Evolutionary conservation across 2,888 invertebrate genomes (phyloP), one percentile per base, ranked within the genome.

Genomic region (Coenonympha glycerion): DNA sequence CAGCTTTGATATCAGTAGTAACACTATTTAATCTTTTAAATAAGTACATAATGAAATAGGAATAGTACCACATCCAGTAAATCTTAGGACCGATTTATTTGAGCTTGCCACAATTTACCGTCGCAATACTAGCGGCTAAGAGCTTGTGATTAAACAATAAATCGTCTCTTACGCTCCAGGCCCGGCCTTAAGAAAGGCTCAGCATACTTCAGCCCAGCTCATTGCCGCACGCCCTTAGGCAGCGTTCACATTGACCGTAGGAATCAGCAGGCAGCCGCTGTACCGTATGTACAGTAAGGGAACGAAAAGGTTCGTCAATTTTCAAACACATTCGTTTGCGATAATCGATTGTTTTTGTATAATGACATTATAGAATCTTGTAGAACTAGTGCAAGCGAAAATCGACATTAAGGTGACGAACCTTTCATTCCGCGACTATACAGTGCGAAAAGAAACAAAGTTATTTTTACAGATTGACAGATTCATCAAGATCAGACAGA

Each of bases 81-180:
- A 24, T 15, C 31, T 30, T 58, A 57, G 44, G 53, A 63, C 60
- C 53, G 54, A 57, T 62, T 60, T 63, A 62, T 65, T 55, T 64
- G 60, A 56, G 65, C 65, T 65, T 64, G 66, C 73, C 69, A 76
- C 78, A 80, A 80, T 80, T 81, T 81, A 79, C 79, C 68, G 80
- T 68, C 75, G 76, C 76, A 79, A 79, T 79, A 79, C 74, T 65
- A 70, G 73, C 67, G 75, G 76, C 72, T 74, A 76, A 79, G 76
- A 74, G 76, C 73, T 77, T 74, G 79, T 81, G 80, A 81, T 82
- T 81, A 81, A 82, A 79, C 81, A 73, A 82, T 82, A 82, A 82
- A 82, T 82, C 78, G 69, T 76, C 62, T 61, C 59, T 55, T 57
- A 56, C 55, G 57, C 56, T 55, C 58, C 58, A 55, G 56, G 47